phyloP scores from a whole-genome alignment of 1,140 invertebrate genomes.

The Campoletis sonorensis region DNA sequence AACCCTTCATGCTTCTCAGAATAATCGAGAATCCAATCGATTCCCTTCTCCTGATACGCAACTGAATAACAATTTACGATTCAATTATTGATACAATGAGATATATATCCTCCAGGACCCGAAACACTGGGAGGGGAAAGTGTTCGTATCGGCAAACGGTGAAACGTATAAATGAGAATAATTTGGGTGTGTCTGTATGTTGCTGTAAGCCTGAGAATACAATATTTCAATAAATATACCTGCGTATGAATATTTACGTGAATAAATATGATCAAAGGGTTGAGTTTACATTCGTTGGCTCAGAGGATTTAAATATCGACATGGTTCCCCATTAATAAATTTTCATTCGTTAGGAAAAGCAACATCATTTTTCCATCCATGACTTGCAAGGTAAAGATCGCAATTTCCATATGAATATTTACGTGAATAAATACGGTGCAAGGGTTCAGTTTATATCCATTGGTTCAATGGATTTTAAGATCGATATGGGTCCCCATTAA shows the following conservation, averaged over 20 bases:
- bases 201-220: neutral
- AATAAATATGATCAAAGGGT: neutral
- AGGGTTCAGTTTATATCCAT: too few relatives aligned
- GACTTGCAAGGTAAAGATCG: too few relatives aligned
- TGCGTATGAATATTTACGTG: neutral
- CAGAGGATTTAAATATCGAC: neutral
- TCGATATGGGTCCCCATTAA: too few relatives aligned
- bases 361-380: too few relatives aligned
- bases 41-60: constrained; percentile 23
- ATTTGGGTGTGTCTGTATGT: neutral
- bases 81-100: constrained; percentile 39
- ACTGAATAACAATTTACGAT: constrained; percentile 39
- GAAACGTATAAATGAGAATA: neutral
- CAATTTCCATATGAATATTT: too few relatives aligned
- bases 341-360: too few relatives aligned
- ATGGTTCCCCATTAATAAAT: too few relatives aligned
- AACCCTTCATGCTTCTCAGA: constrained; percentile 36
- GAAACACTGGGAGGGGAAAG: constrained; percentile 16
- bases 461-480: too few relatives aligned
- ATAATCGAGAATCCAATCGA: constrained; percentile 37
- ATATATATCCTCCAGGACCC: neutral
- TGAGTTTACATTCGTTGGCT: neutral
- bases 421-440: too few relatives aligned
- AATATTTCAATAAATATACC: neutral
- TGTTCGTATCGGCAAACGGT: neutral